These are phyloP conservation scores for Pachymerium ferrugineum DNA, from an alignment of 2,888 invertebrate genomes.

Conservation along the genomic window DNA sequence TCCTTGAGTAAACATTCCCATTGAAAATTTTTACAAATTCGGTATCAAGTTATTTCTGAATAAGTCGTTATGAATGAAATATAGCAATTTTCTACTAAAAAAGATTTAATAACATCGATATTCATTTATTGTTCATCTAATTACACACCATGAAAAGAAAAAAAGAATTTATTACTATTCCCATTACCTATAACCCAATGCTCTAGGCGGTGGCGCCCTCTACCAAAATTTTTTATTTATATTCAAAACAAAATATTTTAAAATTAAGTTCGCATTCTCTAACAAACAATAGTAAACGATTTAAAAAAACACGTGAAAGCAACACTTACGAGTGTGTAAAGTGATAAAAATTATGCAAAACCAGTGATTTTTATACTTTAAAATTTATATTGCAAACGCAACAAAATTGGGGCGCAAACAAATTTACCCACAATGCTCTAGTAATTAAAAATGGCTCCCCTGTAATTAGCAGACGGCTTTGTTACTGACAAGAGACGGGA, in stretches of 20 bases:
- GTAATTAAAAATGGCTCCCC: conserved; percentile 38
- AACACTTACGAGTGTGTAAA: background rate
- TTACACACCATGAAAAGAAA: background rate
- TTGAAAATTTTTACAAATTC: background rate
- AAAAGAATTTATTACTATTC: background rate
- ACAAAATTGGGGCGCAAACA: conserved; percentile 27
- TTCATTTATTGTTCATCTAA: background rate
- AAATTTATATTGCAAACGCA: background rate
- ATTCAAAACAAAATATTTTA: background rate
- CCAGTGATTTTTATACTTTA: background rate
- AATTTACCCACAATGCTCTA: conserved; percentile 35
- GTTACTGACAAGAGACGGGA: conserved; percentile 32
- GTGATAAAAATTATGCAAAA: background rate
- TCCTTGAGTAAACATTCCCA: background rate
- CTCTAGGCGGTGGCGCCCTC: background rate
- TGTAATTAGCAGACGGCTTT: conserved; percentile 38
- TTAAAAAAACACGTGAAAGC: background rate
- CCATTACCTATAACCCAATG: background rate
- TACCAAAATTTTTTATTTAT: background rate
- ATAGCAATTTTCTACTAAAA: background rate
- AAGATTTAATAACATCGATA: background rate
- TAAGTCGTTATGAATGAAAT: background rate
- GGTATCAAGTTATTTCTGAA: background rate
- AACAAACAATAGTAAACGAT: background rate
- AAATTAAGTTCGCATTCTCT: background rate